Evolutionary conservation across 2,888 invertebrate species (phyloP).

Genomic region (Hedychridium roseum): DNA sequence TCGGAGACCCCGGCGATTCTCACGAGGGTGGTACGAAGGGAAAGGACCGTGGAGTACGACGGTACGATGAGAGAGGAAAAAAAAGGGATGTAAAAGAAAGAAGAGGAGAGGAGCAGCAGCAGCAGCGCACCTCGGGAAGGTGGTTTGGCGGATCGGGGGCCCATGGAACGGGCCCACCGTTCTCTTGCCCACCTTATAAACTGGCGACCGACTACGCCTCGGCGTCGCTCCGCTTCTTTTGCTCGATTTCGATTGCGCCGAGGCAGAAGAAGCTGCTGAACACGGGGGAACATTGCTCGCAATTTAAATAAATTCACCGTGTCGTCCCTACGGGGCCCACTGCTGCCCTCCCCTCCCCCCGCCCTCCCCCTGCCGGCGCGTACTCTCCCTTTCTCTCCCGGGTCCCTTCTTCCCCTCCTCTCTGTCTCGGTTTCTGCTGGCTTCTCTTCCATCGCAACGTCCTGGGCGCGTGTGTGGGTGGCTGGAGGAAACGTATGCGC

Average conservation of each 20-base stretch:
- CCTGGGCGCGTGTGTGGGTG: constrained; percentile 4
- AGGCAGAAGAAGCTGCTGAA: constrained; percentile 59
- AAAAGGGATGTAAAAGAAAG: constrained; percentile 12
- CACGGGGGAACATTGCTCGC: constrained; percentile 62
- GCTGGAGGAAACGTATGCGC: constrained; percentile 2
- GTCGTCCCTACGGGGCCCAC: no score
- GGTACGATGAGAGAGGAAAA: constrained; percentile 11
- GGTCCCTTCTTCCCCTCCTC: constrained; percentile 1
- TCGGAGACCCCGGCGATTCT: constrained; percentile 19
- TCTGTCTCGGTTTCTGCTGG: constrained; percentile 2
- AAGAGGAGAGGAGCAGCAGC: constrained; percentile 12
- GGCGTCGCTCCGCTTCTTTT: constrained; percentile 28
- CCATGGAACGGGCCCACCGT: constrained; percentile 35
- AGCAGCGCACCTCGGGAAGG: no score
- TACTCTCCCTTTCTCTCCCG: no score
- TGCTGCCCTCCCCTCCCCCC: constrained; percentile 19
- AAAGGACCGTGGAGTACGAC: constrained; percentile 5
- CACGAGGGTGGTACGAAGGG: constrained; percentile 25
- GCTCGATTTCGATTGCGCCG: constrained; percentile 41
- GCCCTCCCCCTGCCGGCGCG: constrained; percentile 10
- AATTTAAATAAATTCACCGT: constrained; percentile 62
- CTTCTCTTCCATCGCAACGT: constrained; percentile 12
- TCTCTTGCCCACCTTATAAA: constrained; percentile 30
- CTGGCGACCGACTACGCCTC: constrained; percentile 31
- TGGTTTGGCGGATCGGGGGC: constrained; percentile 37